Evolutionary conservation across 2,113 vertebrate species (phyloP).

Genomic region (Gnathonemus echidnorhynchus): DNA sequence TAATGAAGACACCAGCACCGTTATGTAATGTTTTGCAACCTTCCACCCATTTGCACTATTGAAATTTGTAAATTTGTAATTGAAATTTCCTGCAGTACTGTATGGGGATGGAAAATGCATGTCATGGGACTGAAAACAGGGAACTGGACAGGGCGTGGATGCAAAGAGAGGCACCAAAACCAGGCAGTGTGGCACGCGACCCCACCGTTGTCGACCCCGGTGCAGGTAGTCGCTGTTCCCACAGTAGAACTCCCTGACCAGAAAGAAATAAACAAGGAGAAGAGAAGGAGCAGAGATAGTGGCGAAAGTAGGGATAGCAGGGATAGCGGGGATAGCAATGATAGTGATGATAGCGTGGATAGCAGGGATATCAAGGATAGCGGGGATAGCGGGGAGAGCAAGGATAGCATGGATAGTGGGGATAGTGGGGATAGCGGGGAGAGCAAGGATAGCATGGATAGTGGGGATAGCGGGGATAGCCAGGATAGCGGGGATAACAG

Average conservation of each 20-base stretch:
- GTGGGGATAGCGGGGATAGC: too few relatives aligned
- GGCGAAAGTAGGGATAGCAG: too few relatives aligned
- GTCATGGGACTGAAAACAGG: neutral
- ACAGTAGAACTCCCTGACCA: conserved; percentile 56
- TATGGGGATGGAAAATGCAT: neutral
- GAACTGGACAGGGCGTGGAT: neutral
- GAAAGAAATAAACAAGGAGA: conserved; percentile 39
- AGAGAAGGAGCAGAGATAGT: neutral
- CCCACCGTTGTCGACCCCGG: neutral
- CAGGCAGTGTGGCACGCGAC: conserved; percentile 35
- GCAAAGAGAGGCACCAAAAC: conserved; percentile 34
- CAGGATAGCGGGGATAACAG: too few relatives aligned
- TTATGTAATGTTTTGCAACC: neutral
- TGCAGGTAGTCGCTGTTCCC: conserved; percentile 31
- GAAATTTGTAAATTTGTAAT: too few relatives aligned
- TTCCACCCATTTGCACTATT: neutral
- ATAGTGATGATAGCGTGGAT: too few relatives aligned
- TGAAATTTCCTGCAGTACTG: neutral
- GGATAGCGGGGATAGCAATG: too few relatives aligned
- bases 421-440: too few relatives aligned
- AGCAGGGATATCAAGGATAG: conserved; percentile 18
- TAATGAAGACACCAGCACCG: neutral
- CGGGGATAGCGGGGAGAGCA: too few relatives aligned
- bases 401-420: accelerated
- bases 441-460: too few relatives aligned